phyloP scores from a whole-genome alignment of 2,797 vertebrate genomes.

The Dendrocincla tyrannina region DNA sequence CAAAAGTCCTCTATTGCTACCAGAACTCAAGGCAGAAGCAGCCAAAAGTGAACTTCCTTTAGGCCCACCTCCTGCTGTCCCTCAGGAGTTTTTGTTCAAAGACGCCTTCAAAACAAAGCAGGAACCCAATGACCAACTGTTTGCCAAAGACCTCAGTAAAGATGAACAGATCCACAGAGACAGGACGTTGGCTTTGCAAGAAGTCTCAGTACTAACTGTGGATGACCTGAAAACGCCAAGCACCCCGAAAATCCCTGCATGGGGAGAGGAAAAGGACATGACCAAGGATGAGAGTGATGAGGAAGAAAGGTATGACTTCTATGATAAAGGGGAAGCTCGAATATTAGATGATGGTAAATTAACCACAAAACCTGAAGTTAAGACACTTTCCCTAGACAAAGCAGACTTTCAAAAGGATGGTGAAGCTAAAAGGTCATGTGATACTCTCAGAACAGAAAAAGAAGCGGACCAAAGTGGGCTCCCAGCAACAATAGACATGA shows the following conservation, averaged over 20 bases:
- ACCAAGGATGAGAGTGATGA: slow-evolving; percentile 68
- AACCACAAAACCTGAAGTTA: slow-evolving; percentile 50
- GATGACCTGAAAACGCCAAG: slow-evolving; percentile 46
- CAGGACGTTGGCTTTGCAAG: slow-evolving; percentile 12
- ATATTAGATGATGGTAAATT: slow-evolving; percentile 52
- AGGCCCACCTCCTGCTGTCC: slow-evolving; percentile 26
- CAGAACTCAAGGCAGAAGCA: slow-evolving; percentile 49
- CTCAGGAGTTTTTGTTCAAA: slow-evolving; percentile 50
- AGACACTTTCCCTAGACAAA: slow-evolving; percentile 16
- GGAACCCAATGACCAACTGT: slow-evolving; percentile 27
- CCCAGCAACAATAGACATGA: not conserved
- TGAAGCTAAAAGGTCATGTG: slow-evolving; percentile 3
- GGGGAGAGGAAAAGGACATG: slow-evolving; percentile 64
- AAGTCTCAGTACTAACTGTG: slow-evolving; percentile 15
- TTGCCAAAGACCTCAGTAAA: slow-evolving; percentile 70
- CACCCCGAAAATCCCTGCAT: slow-evolving; percentile 6
- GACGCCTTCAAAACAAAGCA: slow-evolving; percentile 35
- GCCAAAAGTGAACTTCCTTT: slow-evolving; percentile 57
- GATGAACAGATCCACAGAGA: slow-evolving; percentile 46
- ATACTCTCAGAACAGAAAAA: slow-evolving; percentile 45
- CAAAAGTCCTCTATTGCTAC: slow-evolving; percentile 60
- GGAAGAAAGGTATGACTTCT: slow-evolving; percentile 36
- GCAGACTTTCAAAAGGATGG: slow-evolving; percentile 23
- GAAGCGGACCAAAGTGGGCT: not conserved
- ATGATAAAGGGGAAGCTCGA: slow-evolving; percentile 15